phyloP scores from a whole-genome alignment of 2,797 vertebrate genomes.

The Percopsis omiscomaycus region DNA sequence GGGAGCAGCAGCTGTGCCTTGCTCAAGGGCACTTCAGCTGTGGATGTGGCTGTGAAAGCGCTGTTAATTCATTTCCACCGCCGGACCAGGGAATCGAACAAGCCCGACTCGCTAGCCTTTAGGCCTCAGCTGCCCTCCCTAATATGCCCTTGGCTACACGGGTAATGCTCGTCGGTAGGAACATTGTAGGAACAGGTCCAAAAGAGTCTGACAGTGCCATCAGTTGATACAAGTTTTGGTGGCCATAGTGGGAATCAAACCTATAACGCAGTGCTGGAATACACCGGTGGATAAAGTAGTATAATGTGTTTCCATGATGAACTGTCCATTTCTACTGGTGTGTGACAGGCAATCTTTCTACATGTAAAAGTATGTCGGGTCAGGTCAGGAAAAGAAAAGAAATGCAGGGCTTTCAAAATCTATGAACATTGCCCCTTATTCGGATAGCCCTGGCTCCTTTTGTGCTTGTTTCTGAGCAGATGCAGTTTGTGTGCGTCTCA shows the following conservation, averaged over 20 bases:
- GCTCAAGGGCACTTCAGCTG: conserved; percentile 10
- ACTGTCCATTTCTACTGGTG: background rate
- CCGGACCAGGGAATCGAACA: too few species aligned
- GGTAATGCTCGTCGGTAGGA: too few species aligned
- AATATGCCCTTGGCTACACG: too few species aligned
- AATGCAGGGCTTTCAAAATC: conserved; percentile 32
- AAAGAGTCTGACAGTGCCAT: background rate
- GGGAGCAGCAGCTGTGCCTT: background rate
- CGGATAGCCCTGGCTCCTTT: conserved; percentile 37
- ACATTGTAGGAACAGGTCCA: too few species aligned
- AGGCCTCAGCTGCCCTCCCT: too few species aligned
- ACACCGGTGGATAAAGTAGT: background rate
- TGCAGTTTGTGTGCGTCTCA: conserved; percentile 39
- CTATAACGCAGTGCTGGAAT: too few species aligned
- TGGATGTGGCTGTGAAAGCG: too few species aligned
- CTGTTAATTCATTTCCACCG: too few species aligned
- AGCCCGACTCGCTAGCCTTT: too few species aligned
- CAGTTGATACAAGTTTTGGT: too few species aligned
- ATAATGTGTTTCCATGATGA: conserved; percentile 15
- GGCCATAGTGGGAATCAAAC: too few species aligned
- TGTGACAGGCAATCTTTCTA: background rate
- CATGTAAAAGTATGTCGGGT: background rate
- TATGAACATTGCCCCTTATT: conserved; percentile 35
- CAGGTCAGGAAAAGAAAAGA: conserved; percentile 24
- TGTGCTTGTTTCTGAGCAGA: conserved; percentile 35